Evolutionary conservation across 2,797 vertebrate species (phyloP).

Genomic region (Alcedo atthis): DNA sequence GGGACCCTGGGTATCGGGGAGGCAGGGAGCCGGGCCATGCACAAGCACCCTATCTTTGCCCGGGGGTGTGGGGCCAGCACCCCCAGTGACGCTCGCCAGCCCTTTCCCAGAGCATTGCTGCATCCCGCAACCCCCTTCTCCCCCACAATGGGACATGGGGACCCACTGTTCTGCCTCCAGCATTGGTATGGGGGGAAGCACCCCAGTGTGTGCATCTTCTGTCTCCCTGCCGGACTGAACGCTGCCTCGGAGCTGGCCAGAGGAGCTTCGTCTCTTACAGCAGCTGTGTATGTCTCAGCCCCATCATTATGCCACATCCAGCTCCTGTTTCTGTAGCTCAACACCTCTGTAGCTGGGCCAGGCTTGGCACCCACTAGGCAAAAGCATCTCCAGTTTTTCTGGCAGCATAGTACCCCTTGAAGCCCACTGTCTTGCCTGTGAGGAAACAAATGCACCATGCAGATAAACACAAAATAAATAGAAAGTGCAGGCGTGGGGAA

Average conservation of each 20-base stretch:
- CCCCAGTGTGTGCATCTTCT: fast-evolving
- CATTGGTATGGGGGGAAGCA: fast-evolving
- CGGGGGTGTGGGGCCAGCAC: fast-evolving
- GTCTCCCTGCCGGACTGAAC: background rate
- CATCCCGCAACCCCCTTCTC: too few species aligned
- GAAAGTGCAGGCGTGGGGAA: background rate
- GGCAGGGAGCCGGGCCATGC: background rate
- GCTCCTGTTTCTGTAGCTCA: background rate
- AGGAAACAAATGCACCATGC: background rate
- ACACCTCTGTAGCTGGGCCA: background rate
- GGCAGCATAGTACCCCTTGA: background rate
- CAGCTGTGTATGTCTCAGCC: background rate
- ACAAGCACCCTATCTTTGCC: background rate
- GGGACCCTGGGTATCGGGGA: background rate
- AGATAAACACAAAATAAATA: background rate
- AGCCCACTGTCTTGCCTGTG: background rate
- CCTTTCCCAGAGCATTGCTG: background rate
- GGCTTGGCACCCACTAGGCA: background rate
- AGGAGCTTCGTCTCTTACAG: background rate
- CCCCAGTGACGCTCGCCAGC: background rate
- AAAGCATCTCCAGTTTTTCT: background rate
- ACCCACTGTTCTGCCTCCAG: background rate
- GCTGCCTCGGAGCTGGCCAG: background rate
- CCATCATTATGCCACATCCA: background rate
- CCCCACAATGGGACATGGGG: background rate